Evolutionary conservation across 2,113 vertebrate species (phyloP), one percentile per base, ranked within the genome.

Genomic region (Pavo muticus): DNA sequence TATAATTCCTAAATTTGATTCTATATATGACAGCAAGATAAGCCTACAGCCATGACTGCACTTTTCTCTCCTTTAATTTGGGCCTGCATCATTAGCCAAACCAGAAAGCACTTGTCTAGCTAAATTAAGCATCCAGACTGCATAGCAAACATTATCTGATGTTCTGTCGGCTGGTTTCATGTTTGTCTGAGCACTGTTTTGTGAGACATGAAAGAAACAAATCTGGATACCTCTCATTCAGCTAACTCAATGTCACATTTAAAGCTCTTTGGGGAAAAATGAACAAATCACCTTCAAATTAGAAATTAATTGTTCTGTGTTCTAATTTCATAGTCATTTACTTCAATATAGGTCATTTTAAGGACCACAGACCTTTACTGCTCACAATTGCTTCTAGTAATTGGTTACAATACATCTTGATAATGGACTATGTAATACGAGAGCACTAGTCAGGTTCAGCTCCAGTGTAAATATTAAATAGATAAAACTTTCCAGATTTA

Each of bases 111-210:
- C 69, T 78, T 86, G 75, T 86, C 93, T 72, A 93, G 91, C 54
- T 74, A 95, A 90, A 94, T 86, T 77, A 94, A 86, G 60, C 84
- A 83, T 52, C n/a, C 42, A 77, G 68, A 70, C 63, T 64, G 54
- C 82, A 63, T 30, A 77, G 81, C 37, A 89, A 92, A 91, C 39
- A 24, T 87, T 82, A 91, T 76, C 59, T 93, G 77, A 92, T 83
- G 45, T 67, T 50, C 67, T 91, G 47, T 76, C 13, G 3, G 50
- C 56, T 77, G 64, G 54, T 60, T 89, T 89, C 71, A 79, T 10
- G 32, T 94, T 91, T 92, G 82, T 50, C 50, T 72, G 45, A 94
- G 67, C 37, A 63, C 10, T 91, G 52, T 73, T 84, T 79, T 56
- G 63, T 83, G 67, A 94, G 78, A 90, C 74, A 60, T 19, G 45